Percentiles rank a stretch among this genome's conserved stretches.
Conservation (phyloP, 1,140 invertebrate species). For the Bombus sibiricus region DNA sequence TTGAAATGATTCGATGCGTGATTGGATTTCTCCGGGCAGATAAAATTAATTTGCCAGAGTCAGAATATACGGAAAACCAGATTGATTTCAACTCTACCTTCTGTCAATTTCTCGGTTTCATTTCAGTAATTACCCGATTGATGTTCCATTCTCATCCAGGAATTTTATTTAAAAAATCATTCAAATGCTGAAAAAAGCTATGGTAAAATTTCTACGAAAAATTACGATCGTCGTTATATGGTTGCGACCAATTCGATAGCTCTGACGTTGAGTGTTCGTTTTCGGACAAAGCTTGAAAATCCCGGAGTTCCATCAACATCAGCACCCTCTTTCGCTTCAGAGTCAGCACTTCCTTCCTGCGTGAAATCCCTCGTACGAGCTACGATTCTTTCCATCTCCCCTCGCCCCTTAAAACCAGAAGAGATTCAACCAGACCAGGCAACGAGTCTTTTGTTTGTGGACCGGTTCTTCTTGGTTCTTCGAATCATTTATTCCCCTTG, state of each 20-base stretch:
- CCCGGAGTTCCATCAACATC: constrained; percentile 45
- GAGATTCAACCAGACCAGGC: constrained; percentile 48
- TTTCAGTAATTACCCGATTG: too few species aligned
- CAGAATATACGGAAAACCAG: neutral
- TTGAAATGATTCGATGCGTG: neutral
- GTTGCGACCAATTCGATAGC: too few species aligned
- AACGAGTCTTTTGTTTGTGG: constrained; percentile 75
- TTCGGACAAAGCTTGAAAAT: constrained; percentile 59
- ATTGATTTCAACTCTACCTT: too few species aligned
- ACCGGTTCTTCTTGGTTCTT: constrained; percentile 75
- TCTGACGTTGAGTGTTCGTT: neutral
- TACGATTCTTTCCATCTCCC: constrained; percentile 27
- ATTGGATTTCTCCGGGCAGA: neutral
- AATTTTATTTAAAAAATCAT: too few species aligned
- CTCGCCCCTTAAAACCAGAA: constrained; percentile 37
- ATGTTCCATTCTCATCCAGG: too few species aligned
- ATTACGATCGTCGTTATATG: too few species aligned
- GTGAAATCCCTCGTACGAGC: constrained; percentile 33
- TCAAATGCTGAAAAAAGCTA: too few species aligned
- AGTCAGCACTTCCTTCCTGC: constrained; percentile 59
- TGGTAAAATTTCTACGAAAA: too few species aligned
- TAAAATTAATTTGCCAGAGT: neutral
- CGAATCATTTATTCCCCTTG: constrained; percentile 76
- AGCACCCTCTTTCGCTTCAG: constrained; percentile 28
- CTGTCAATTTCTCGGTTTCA: too few species aligned